Conservation (phyloP, 2,888 invertebrate genomes). For the Polia nebulosa region DNA sequence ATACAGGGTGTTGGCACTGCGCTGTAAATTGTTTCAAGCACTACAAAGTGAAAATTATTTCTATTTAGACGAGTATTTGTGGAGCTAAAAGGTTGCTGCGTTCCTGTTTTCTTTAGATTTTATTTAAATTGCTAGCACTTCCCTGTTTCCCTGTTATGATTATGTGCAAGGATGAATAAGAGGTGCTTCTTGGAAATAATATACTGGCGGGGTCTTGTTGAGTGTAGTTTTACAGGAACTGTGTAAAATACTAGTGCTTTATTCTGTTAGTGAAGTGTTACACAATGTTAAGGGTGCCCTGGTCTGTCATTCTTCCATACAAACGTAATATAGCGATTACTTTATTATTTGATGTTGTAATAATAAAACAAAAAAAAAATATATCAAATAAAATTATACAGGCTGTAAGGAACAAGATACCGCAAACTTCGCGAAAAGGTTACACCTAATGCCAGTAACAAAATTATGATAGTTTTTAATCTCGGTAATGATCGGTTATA, state of each 20-base stretch:
- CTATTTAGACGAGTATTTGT: slow-evolving; percentile 56
- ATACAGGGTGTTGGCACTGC: slow-evolving; percentile 60
- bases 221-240: slow-evolving; percentile 19
- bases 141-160: slow-evolving; percentile 45
- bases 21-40: slow-evolving; percentile 63
- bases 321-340: too few species aligned
- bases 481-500: too few species aligned
- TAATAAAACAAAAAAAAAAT: too few species aligned
- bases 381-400: too few species aligned
- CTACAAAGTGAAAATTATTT: slow-evolving; percentile 59
- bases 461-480: too few species aligned
- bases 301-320: not conserved
- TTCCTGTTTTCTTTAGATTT: slow-evolving; percentile 51
- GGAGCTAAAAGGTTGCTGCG: slow-evolving; percentile 46
- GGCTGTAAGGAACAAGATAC: too few species aligned
- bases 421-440: too few species aligned
- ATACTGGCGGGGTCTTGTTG: not conserved
- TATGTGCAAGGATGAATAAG: slow-evolving; percentile 38
- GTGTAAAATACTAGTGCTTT: not conserved
- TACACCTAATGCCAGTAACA: too few species aligned
- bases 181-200: slow-evolving; percentile 27
- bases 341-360: too few species aligned
- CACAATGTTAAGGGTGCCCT: too few species aligned
- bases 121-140: slow-evolving; percentile 51
- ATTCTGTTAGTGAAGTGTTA: slow-evolving; percentile 18